Conservation (phyloP, 1,140 invertebrate genomes). For the Nixonia krombeini region DNA sequence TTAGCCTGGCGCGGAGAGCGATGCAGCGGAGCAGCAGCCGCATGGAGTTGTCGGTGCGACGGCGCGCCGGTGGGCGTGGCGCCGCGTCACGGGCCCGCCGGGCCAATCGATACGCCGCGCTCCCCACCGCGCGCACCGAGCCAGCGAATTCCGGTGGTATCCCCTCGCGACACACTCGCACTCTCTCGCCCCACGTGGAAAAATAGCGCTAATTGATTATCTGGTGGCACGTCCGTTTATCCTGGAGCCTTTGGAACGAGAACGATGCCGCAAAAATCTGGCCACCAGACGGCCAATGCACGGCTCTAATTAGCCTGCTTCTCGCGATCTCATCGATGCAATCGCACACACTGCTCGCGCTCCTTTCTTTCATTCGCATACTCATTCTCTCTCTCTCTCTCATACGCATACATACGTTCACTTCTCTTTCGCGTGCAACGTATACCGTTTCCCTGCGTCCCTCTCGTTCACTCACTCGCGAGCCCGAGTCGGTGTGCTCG, state of each 20-base stretch:
- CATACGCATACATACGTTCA: no score
- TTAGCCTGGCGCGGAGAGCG: no score
- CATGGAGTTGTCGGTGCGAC: slow-evolving; percentile 53
- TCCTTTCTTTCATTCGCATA: no score
- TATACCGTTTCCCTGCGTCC: no score
- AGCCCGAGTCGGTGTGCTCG: no score
- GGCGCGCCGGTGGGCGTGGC: slow-evolving; percentile 62
- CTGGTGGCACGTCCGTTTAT: slow-evolving; percentile 37
- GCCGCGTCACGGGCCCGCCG: slow-evolving; percentile 30
- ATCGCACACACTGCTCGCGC: no score
- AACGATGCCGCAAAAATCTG: slow-evolving; percentile 14
- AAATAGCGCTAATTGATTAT: slow-evolving; percentile 58
- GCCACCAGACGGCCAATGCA: slow-evolving; percentile 4
- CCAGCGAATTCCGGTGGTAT: slow-evolving; percentile 21
- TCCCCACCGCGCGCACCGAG: slow-evolving; percentile 28
- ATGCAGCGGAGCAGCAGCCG: slow-evolving; percentile 45
- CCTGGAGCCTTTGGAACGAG: not conserved
- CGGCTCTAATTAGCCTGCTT: slow-evolving; percentile 16
- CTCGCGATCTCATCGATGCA: not conserved
- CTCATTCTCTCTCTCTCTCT: no score
- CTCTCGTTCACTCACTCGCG: no score
- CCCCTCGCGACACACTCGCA: slow-evolving; percentile 24
- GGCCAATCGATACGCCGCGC: slow-evolving; percentile 62
- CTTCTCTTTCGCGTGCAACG: no score
- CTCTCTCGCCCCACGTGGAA: slow-evolving; percentile 41